Evolutionary conservation across 2,888 invertebrate species (phyloP), one percentile per base, ranked within the genome.

Genomic region (Mimachlamys varia): DNA sequence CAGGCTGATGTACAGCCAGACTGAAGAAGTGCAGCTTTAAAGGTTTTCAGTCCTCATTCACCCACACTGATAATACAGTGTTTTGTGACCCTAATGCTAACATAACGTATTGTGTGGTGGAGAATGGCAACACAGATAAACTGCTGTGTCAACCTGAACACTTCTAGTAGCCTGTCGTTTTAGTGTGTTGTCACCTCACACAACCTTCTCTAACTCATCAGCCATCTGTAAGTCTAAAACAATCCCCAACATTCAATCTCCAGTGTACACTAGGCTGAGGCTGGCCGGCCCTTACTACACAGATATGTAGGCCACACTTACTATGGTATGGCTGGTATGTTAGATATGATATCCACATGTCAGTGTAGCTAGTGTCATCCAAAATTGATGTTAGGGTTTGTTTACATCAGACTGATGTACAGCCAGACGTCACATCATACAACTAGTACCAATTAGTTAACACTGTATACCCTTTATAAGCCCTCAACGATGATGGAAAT

Each of bases 331-430:
- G 2, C 33, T 76, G 76, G 76, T 22, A 76, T 76, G 76, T 27
- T 33, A 27, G 33, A 27, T 76, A 76, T 76, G 33, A 33, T 76
- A 76, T 76, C 76, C 27, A 33, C 27, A 76, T 76, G 76, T 76
- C 76, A 76, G 76, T 12, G 17, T 7, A 76, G 76, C 76, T 76
- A 76, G 76, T 76, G 76, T 76, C 76, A 76, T 76, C 76, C 33
- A 10, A 15, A 76, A 76, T 76, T 76, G 27, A 76, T 76, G 76
- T 22, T 10, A 76, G 33, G 27, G 15, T 76, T 76, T 76, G 76
- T 76, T 76, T 76, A 76, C 76, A 76, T 33, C 76, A 22, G 33
- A 33, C 76, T n/a, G n/a, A n/a, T n/a, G n/a, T n/a, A n/a, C n/a
- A n/a, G n/a, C 76, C 76, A 76, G 76, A 33, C 76, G 13, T 76